Conservation (phyloP, 2,113 vertebrate genomes). For the Ophiodon elongatus region DNA sequence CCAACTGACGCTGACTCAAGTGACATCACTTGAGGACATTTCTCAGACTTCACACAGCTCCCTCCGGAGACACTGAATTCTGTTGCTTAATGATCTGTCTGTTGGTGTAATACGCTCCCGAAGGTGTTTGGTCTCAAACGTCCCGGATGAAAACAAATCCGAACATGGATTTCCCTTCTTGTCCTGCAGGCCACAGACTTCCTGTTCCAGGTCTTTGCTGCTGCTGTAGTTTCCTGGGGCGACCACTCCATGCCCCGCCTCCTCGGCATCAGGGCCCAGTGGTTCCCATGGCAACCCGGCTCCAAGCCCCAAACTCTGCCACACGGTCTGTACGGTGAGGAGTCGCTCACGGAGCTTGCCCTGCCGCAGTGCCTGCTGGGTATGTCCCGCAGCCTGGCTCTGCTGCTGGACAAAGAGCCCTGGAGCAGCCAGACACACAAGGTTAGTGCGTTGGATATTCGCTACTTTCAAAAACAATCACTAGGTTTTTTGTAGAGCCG, state of each 20-base stretch:
- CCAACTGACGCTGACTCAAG: too few species aligned
- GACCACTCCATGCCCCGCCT: slow-evolving; percentile 90
- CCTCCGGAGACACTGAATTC: neutral
- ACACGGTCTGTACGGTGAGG: slow-evolving; percentile 79
- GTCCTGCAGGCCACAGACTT: slow-evolving; percentile 87
- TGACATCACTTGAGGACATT: neutral
- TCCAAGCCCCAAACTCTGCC: slow-evolving; percentile 11
- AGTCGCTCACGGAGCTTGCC: slow-evolving; percentile 68
- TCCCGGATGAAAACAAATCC: too few species aligned
- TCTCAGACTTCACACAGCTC: neutral
- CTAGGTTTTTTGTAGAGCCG: neutral
- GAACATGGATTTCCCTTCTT: neutral
- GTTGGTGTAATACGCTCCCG: too few species aligned
- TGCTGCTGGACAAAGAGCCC: slow-evolving; percentile 91
- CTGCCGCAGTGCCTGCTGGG: slow-evolving; percentile 84
- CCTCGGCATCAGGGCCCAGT: slow-evolving; percentile 88
- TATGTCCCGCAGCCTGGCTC: slow-evolving; percentile 86
- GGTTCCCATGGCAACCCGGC: slow-evolving; percentile 85
- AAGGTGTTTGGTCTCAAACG: too few species aligned
- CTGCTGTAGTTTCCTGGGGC: slow-evolving; percentile 90
- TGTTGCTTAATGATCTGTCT: neutral
- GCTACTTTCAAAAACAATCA: neutral
- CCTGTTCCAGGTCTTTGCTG: slow-evolving; percentile 89
- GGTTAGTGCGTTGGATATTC: slow-evolving; percentile 72
- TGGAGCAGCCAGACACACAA: slow-evolving; percentile 92